These are phyloP conservation scores for Arctia plantaginis DNA, from an alignment of 2,888 invertebrate species.

Conservation along the genomic window DNA sequence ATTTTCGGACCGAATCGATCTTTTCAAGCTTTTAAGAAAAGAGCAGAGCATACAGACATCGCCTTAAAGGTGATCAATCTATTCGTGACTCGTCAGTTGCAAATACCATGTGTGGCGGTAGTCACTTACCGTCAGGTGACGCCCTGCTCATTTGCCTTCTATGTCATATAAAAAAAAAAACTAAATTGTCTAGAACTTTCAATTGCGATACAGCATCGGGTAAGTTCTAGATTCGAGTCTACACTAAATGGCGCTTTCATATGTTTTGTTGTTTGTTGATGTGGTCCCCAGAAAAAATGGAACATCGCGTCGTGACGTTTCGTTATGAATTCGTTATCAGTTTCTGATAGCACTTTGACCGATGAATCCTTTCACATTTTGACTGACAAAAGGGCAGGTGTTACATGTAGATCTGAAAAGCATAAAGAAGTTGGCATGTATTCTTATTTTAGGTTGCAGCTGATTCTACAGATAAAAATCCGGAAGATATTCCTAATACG, in stretches of 20 bases:
- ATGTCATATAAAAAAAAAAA: background rate
- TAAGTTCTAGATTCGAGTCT: background rate
- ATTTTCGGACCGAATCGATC: background rate
- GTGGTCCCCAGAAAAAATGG: background rate
- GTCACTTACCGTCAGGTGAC: background rate
- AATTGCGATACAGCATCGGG: background rate
- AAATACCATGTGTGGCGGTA: background rate
- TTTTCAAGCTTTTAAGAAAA: background rate
- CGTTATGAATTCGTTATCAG: background rate
- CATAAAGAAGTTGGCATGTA: background rate
- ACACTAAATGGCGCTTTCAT: background rate
- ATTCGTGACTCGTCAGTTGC: background rate
- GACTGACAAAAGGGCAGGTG: background rate
- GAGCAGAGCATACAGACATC: background rate
- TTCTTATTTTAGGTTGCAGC: conserved; percentile 4
- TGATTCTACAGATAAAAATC: background rate
- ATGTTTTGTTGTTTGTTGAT: background rate
- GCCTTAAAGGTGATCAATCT: no score
- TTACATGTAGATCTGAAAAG: background rate
- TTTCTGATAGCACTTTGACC: background rate
- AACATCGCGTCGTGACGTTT: background rate
- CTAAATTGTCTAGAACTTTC: background rate
- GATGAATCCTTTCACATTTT: background rate
- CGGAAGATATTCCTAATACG: background rate
- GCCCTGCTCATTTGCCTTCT: background rate